Percentiles rank a stretch among this genome's conserved stretches.
Conservation (phyloP, 2,113 vertebrate genomes). For the Stercorarius parasiticus region DNA sequence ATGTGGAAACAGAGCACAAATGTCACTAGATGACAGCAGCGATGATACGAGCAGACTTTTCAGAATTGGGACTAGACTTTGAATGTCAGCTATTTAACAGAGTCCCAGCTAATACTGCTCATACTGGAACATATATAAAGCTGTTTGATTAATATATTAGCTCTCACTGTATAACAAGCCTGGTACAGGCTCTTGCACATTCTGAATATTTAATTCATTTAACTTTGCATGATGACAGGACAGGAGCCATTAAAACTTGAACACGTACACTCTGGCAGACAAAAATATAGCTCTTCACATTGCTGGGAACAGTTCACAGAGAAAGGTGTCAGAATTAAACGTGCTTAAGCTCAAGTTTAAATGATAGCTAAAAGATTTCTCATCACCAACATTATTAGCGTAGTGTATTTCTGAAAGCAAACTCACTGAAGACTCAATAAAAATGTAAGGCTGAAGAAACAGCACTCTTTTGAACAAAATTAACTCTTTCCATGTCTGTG, state of each 20-base stretch:
- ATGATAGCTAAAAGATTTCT: background rate
- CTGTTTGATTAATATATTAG: slow-evolving; percentile 51
- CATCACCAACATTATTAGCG: background rate
- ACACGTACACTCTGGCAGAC: background rate
- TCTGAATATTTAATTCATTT: slow-evolving; percentile 51
- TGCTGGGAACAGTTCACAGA: background rate
- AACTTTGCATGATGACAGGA: slow-evolving; percentile 33
- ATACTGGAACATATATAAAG: slow-evolving; percentile 30
- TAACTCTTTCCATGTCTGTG: background rate
- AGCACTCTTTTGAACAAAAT: background rate
- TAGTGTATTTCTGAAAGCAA: background rate
- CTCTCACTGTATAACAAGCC: slow-evolving; percentile 24
- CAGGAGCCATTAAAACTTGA: slow-evolving; percentile 25
- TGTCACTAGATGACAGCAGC: slow-evolving; percentile 16
- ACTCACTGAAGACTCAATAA: background rate
- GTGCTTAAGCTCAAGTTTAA: background rate
- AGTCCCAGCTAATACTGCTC: slow-evolving; percentile 4
- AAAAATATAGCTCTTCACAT: background rate
- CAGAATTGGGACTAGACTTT: slow-evolving; percentile 24
- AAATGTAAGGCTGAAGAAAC: background rate
- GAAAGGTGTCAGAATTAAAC: background rate
- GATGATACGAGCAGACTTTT: background rate
- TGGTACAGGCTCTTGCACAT: background rate
- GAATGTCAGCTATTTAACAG: slow-evolving; percentile 31
- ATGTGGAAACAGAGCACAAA: background rate